Evolutionary conservation across 2,797 vertebrate species (phyloP).

Genomic region (Trematomus bernacchii): DNA sequence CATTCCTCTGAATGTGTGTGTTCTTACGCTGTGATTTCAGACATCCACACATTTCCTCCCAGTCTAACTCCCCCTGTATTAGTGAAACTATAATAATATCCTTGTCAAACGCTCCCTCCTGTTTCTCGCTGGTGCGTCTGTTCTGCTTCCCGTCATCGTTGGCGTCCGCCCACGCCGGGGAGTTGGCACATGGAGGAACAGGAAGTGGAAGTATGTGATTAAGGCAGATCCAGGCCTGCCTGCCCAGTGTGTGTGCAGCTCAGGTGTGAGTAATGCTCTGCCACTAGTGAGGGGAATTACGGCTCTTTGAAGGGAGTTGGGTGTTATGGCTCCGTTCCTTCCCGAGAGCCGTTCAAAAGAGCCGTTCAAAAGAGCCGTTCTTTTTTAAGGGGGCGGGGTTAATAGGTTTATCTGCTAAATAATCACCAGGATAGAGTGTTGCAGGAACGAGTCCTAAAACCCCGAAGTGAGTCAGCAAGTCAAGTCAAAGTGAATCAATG

Average conservation of each 20-base stretch:
- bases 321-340: too few species aligned
- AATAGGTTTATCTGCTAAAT: too few species aligned
- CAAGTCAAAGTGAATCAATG: too few species aligned
- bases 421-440: too few species aligned
- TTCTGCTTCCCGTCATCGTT: conserved; percentile 51
- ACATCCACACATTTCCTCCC: neutral
- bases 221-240: conserved; percentile 61
- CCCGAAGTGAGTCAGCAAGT: too few species aligned
- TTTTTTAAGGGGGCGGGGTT: too few species aligned
- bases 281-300: too few species aligned
- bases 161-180: conserved; percentile 54
- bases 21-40: neutral
- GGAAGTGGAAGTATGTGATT: conserved; percentile 78
- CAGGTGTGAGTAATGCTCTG: conserved; percentile 70
- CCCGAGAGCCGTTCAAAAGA: too few species aligned
- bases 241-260: conserved; percentile 48
- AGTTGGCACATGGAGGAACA: conserved; percentile 54
- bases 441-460: too few species aligned
- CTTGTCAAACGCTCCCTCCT: conserved; percentile 25
- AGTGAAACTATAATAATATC: conserved; percentile 52
- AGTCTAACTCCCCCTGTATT: conserved; percentile 26
- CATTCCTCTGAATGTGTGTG: neutral
- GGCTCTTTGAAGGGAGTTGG: too few species aligned
- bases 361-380: too few species aligned
- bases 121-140: conserved; percentile 23